A percentile compares a stretch with the other conserved stretches of the same genome.
These are phyloP conservation scores for Sebastes trivittatus DNA, from an alignment of 2,797 vertebrate species.

Conservation along the genomic window DNA sequence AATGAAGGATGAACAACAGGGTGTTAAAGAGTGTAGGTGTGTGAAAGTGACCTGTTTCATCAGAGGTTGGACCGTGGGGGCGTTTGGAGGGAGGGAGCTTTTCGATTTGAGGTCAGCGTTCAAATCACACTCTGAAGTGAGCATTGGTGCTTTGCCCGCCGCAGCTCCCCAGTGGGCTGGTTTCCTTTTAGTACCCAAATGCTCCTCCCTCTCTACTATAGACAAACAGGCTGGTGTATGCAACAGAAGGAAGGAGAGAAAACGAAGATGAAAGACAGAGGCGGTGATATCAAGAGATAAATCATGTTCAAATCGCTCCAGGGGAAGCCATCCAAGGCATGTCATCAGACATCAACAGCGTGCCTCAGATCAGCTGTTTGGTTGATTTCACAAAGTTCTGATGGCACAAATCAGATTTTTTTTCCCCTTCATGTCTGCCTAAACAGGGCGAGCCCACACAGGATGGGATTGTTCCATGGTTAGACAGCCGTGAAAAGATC, in stretches of 20 bases:
- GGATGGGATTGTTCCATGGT: background rate
- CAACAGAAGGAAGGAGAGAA: background rate
- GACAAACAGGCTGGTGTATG: background rate
- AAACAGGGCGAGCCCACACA: background rate
- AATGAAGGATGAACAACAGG: slow-evolving; percentile 41
- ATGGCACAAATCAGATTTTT: background rate
- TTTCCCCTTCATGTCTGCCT: background rate
- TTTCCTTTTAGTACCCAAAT: slow-evolving; percentile 21
- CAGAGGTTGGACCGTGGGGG: slow-evolving; percentile 54
- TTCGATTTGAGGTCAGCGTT: slow-evolving; percentile 46
- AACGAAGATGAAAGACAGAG: slow-evolving; percentile 6
- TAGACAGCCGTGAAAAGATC: slow-evolving; percentile 33
- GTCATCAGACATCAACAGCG: slow-evolving; percentile 3
- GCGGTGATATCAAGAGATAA: slow-evolving; percentile 22
- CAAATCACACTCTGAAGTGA: slow-evolving; percentile 47
- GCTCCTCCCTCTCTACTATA: background rate
- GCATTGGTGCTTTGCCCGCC: slow-evolving; percentile 24
- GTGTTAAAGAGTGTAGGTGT: slow-evolving; percentile 51
- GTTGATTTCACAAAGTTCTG: slow-evolving; percentile 40
- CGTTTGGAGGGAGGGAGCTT: slow-evolving; percentile 23
- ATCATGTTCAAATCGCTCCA: slow-evolving; percentile 9
- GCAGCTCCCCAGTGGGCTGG: slow-evolving; percentile 32
- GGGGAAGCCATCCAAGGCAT: slow-evolving; percentile 5
- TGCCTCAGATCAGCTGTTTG: slow-evolving; percentile 7
- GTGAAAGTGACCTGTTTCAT: slow-evolving; percentile 66